A percentile compares a stretch with the other conserved stretches of the same genome.
phyloP scores from a whole-genome alignment of 2,888 invertebrate species.

The Drosophila diplacantha region DNA sequence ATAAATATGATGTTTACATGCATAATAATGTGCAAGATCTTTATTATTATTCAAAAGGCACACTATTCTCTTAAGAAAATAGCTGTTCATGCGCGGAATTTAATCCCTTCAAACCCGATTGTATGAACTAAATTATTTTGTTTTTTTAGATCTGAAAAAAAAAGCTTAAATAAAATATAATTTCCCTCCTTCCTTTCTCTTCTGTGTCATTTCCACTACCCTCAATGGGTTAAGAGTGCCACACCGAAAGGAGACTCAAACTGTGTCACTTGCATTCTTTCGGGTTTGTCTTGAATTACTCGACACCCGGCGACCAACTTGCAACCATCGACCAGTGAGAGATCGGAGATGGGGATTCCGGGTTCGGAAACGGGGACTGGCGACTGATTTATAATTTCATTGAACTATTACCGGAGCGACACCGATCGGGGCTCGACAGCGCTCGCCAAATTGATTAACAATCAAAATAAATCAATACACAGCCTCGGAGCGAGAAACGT shows the following conservation, averaged over 20 bases:
- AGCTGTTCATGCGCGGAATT: not conserved
- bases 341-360: slow-evolving; percentile 9
- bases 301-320: slow-evolving; percentile 2
- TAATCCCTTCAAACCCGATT: not conserved
- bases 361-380: slow-evolving; percentile 12
- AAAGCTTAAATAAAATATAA: not conserved
- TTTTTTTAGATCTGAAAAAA: not conserved
- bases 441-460: slow-evolving; percentile 68
- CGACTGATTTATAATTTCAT: slow-evolving; percentile 68
- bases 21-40: not conserved
- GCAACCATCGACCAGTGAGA: slow-evolving; percentile 8
- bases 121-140: not conserved
- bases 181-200: not conserved
- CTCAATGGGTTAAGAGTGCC: slow-evolving; percentile 35
- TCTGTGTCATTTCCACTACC: slow-evolving; percentile 9
- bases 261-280: slow-evolving; percentile 68
- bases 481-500: slow-evolving; percentile 66
- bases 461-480: slow-evolving; percentile 69
- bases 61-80: not conserved
- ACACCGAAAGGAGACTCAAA: slow-evolving; percentile 39
- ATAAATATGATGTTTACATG: not conserved
- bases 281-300: slow-evolving; percentile 46
- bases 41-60: not conserved
- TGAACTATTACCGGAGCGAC: slow-evolving; percentile 60
- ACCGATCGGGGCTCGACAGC: slow-evolving; percentile 30